A percentile compares a stretch with the other conserved stretches of the same genome.
Conservation (phyloP, 2,888 invertebrate species). For the Acholoe squamosa region DNA sequence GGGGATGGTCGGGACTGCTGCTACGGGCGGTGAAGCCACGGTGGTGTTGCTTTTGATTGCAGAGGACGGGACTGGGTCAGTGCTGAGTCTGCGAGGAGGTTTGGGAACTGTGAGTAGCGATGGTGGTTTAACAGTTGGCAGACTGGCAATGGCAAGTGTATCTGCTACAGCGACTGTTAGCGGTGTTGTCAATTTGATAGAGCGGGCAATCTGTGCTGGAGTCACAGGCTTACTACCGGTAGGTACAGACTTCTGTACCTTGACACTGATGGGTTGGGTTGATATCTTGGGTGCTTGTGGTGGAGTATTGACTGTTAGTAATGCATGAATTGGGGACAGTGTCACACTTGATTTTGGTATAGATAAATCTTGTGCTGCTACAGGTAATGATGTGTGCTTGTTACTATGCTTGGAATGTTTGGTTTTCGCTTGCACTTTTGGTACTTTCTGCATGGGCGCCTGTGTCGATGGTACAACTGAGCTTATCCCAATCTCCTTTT, state of each 20-base stretch:
- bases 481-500: background rate
- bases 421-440: background rate
- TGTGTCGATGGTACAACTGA: background rate
- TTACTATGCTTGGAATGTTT: conserved; percentile 23
- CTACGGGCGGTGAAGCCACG: background rate
- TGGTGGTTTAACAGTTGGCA: background rate
- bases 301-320: background rate
- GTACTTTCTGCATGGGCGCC: background rate
- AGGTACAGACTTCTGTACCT: background rate
- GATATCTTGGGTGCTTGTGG: background rate
- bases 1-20: background rate
- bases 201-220: background rate
- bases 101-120: conserved; percentile 22
- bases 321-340: background rate
- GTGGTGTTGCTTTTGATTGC: background rate
- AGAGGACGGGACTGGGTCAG: background rate
- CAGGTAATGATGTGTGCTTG: background rate
- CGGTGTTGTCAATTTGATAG: background rate
- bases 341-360: background rate
- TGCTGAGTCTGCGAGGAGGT: background rate
- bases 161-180: conserved; percentile 29
- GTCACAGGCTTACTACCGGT: too few relatives aligned
- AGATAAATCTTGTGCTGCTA: background rate
- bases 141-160: conserved; percentile 19
- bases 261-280: background rate